phyloP scores from a whole-genome alignment of 37 sponge, comb jelly and placozoan genomes.

The Mnemiopsis leidyi region DNA sequence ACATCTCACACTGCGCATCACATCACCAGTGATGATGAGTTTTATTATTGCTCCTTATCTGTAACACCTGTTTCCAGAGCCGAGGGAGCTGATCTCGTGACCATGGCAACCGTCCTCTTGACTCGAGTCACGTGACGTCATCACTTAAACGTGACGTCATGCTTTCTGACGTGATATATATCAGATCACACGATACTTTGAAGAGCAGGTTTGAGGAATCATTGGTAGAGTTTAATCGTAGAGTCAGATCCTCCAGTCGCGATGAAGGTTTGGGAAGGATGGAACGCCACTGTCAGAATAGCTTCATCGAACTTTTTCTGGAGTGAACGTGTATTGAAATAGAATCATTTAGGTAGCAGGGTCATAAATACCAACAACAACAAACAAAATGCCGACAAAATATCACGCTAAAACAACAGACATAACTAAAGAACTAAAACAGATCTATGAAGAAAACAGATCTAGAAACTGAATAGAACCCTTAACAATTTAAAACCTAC shows the following conservation, averaged over 20 bases:
- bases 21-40: not conserved
- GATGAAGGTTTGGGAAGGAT: slow-evolving; percentile 78
- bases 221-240: slow-evolving; percentile 81
- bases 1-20: not conserved
- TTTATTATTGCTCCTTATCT: too few relatives aligned
- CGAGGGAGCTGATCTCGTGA: not conserved
- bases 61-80: not conserved
- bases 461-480: too few relatives aligned
- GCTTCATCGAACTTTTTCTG: slow-evolving; percentile 85
- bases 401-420: too few relatives aligned
- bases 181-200: not conserved
- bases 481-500: too few relatives aligned
- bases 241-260: slow-evolving; percentile 94
- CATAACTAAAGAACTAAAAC: too few relatives aligned
- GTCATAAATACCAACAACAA: too few relatives aligned
- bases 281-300: slow-evolving; percentile 83
- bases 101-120: not conserved
- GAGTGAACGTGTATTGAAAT: too few relatives aligned
- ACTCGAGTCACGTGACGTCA: not conserved
- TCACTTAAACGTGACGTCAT: not conserved
- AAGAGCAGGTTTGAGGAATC: not conserved
- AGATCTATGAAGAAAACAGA: too few relatives aligned
- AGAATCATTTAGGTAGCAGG: too few relatives aligned
- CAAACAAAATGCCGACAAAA: too few relatives aligned
- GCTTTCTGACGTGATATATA: not conserved